Conservation (phyloP, 2,797 vertebrate genomes). For the Anas bernieri region DNA sequence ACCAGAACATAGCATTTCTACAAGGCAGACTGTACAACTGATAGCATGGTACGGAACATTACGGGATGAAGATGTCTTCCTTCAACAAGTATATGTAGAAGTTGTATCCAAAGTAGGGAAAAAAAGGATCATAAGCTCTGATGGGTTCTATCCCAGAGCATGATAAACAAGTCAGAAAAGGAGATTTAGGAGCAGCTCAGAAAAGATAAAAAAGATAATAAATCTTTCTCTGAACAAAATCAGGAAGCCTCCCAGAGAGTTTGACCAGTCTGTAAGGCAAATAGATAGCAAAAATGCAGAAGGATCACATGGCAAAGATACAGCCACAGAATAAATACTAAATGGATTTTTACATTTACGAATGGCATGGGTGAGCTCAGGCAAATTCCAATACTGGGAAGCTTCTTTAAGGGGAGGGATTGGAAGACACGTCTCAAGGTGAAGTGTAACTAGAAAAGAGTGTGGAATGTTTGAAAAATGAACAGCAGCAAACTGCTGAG, state of each 20-base stretch:
- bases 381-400: not conserved
- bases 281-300: not conserved
- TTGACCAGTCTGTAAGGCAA: not conserved
- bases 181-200: not conserved
- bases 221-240: not conserved
- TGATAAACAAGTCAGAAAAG: not conserved
- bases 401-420: not conserved
- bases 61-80: not conserved
- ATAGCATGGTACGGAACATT: not conserved
- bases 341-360: not conserved
- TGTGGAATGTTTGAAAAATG: not conserved
- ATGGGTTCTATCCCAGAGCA: not conserved
- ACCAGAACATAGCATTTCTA: not conserved
- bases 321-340: not conserved
- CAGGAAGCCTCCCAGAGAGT: not conserved
- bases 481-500: not conserved
- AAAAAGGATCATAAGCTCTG: not conserved
- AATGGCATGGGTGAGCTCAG: not conserved
- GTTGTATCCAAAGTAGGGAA: not conserved
- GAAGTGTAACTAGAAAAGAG: not conserved
- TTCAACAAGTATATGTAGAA: not conserved
- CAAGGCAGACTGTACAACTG: not conserved
- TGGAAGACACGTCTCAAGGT: not conserved
- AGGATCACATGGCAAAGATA: constrained; percentile 6
- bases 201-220: not conserved